phyloP scores from a whole-genome alignment of 2,797 vertebrate genomes.

The Liasis olivaceus region DNA sequence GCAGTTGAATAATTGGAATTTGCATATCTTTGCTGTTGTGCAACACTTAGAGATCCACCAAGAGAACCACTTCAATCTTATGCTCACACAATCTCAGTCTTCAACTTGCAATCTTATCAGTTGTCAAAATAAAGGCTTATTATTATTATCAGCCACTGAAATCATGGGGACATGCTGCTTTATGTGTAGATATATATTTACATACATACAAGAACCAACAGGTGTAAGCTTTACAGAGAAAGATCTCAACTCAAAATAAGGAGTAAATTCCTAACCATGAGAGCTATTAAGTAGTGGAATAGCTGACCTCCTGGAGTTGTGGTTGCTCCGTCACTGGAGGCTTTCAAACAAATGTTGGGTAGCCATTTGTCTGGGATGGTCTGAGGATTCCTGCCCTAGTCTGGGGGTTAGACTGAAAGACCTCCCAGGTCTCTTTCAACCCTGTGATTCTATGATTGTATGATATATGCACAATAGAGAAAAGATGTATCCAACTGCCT shows the following conservation, averaged over 20 bases:
- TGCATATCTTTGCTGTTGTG: not conserved
- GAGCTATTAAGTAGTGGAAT: too few species aligned
- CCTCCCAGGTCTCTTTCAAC: not conserved
- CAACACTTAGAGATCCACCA: not conserved
- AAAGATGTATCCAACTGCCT: not conserved
- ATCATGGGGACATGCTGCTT: too few species aligned
- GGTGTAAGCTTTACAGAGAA: too few species aligned
- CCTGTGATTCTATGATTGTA: not conserved
- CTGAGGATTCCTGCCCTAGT: not conserved
- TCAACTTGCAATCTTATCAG: too few species aligned
- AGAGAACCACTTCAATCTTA: not conserved
- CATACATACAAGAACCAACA: too few species aligned
- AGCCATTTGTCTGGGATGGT: not conserved
- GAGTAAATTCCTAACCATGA: too few species aligned
- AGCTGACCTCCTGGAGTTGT: too few species aligned
- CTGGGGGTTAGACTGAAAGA: not conserved
- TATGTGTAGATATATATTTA: too few species aligned
- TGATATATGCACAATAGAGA: not conserved
- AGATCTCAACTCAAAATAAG: too few species aligned
- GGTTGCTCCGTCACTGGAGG: too few species aligned
- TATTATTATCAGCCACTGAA: too few species aligned
- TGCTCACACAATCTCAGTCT: not conserved
- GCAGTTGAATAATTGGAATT: not conserved
- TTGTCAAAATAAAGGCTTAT: too few species aligned
- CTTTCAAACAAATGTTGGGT: not conserved